phyloP scores from a whole-genome alignment of 37 sponge, comb jelly and placozoan genomes.

The Geodia barretti region DNA sequence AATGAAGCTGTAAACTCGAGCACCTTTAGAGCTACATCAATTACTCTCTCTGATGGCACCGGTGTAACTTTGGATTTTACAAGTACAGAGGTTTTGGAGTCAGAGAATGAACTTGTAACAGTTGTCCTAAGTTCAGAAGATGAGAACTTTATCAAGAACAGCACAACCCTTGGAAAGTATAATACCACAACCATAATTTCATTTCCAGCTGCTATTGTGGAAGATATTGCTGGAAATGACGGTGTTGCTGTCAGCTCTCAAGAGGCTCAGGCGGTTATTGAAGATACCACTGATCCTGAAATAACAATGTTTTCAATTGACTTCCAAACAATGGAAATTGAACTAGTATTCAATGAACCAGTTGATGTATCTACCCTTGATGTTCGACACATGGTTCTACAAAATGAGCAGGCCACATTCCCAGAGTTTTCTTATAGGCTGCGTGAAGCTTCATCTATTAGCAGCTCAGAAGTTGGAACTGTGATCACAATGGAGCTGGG shows the following conservation, averaged over 20 bases:
- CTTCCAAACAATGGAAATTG: slow-evolving; percentile 59
- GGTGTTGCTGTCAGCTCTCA: background rate
- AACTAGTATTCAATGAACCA: slow-evolving; percentile 81
- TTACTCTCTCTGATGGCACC: slow-evolving; percentile 49
- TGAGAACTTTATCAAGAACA: slow-evolving; percentile 71
- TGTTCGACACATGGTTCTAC: slow-evolving; percentile 69
- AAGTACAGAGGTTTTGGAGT: slow-evolving; percentile 24
- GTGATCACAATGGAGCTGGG: slow-evolving; percentile 53
- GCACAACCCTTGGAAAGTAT: slow-evolving; percentile 39
- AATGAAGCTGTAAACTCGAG: slow-evolving; percentile 66
- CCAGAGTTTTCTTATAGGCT: slow-evolving; percentile 54
- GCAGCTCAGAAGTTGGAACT: slow-evolving; percentile 52
- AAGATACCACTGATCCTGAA: slow-evolving; percentile 64
- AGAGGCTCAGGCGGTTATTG: slow-evolving; percentile 29
- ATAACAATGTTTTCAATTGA: slow-evolving; percentile 58
- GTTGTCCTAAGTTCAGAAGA: slow-evolving; percentile 47
- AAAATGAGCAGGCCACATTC: slow-evolving; percentile 62
- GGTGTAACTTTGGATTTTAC: slow-evolving; percentile 14
- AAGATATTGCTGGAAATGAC: slow-evolving; percentile 83
- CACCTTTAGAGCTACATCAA: slow-evolving; percentile 28
- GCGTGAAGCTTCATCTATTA: slow-evolving; percentile 8
- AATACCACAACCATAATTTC: slow-evolving; percentile 56
- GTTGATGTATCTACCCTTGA: slow-evolving; percentile 63
- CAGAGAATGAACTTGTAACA: slow-evolving; percentile 24
- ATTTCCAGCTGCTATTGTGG: slow-evolving; percentile 47